These are phyloP conservation scores for Gonocerus acuteangulatus DNA, from an alignment of 2,888 invertebrate genomes.

Conservation along the genomic window DNA sequence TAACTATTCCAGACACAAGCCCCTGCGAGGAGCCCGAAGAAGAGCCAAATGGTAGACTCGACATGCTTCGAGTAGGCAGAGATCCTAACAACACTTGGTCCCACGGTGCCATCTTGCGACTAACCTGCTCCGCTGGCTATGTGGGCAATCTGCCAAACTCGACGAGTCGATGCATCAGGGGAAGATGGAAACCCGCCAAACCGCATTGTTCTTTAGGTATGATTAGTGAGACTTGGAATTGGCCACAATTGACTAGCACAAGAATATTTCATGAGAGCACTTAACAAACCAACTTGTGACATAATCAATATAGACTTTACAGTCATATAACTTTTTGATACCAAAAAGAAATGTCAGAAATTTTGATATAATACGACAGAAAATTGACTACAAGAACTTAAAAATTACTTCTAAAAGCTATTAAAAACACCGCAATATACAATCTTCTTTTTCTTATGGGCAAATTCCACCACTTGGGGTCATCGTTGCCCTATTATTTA, in stretches of 20 bases:
- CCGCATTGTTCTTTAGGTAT: constrained; percentile 75
- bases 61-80: constrained; percentile 61
- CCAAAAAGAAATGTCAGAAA: too few species aligned
- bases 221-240: too few species aligned
- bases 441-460: too few species aligned
- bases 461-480: too few species aligned
- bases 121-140: constrained; percentile 71
- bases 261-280: not conserved
- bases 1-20: too few species aligned
- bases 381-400: too few species aligned
- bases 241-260: constrained; percentile 46
- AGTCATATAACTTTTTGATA: not conserved
- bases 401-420: too few species aligned
- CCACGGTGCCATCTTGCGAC: constrained; percentile 65
- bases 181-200: constrained; percentile 74
- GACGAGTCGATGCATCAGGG: constrained; percentile 72
- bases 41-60: constrained; percentile 59
- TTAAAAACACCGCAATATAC: too few species aligned
- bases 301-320: not conserved
- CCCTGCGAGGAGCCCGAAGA: constrained; percentile 61
- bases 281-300: too few species aligned
- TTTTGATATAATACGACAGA: too few species aligned
- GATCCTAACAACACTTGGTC: constrained; percentile 65
- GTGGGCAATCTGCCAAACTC: constrained; percentile 66
- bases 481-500: too few species aligned